Base-by-base conservation (phyloP, 1,140 invertebrate genomes). In the Caerostris extrusa region DNA sequence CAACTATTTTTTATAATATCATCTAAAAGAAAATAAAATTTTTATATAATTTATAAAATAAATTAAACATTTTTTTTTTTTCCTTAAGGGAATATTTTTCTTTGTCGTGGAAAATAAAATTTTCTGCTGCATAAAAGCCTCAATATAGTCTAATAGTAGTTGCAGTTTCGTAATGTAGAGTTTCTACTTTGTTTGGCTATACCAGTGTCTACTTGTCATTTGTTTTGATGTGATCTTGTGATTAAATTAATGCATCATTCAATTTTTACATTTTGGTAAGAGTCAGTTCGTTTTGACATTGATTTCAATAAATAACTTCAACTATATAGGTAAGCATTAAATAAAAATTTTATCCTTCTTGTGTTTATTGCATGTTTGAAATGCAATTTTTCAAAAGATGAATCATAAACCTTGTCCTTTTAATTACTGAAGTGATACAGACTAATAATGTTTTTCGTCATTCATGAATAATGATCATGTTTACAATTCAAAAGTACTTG, bases 191-290 rank as follows among this genome's bases (percentile, higher is more conserved):
- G 7, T 34, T 77, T 77, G 71, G 56, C 82, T 83, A 34, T 34
- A 58, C 82, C 57, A 83, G 53, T 56, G 14, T 83, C 56, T 83
- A 57, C 34, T 83, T 83, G 82, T 83, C 82, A 83, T 83, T 83
- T 83, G 55, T 83, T 83, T 57, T 57, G 82, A 83, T 83, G 56
- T 83, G 82, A 83, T 83, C 82, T 83, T 83, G 56, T 83, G 82
- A 83, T 83, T 83, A 57, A 83, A 83, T 83, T 57, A 83, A 34
- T 58, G 82, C 82, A 83, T 83, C 55, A 56, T 56, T 57, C 55
- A 7, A n/a, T 58, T 57, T 58, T 58, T 57, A 10, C 57, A 58
- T 7, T 57, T 58, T 83, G 57, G 8, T 57, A 83, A 17, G 19
- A 58, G 57, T 83, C 17, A n/a, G 56, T 57, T 17, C 12, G 12